These are phyloP conservation scores for Plodia interpunctella DNA, from an alignment of 1,140 invertebrate species.

Conservation along the genomic window DNA sequence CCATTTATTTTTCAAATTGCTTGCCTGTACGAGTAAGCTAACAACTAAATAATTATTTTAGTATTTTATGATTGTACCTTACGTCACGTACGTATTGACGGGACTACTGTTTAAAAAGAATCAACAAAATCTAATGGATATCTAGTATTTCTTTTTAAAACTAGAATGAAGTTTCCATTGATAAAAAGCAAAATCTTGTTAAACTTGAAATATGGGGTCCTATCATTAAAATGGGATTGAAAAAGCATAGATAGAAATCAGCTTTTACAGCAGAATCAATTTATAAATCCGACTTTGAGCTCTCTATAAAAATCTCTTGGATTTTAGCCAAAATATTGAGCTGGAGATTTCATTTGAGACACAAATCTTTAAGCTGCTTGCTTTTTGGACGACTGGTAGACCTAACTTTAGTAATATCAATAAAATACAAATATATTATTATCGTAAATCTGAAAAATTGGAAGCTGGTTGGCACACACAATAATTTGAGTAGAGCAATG, in stretches of 20 bases:
- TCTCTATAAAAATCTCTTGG: conserved; percentile 5
- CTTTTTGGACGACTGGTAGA: background rate
- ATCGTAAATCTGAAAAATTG: too few species aligned
- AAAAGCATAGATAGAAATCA: conserved; percentile 9
- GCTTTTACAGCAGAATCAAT: conserved; percentile 8
- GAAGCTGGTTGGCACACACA: too few species aligned
- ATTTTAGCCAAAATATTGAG: conserved; percentile 8
- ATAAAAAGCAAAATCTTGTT: background rate
- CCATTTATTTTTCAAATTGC: too few species aligned
- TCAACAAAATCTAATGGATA: too few species aligned
- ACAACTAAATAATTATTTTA: too few species aligned
- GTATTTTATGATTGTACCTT: too few species aligned
- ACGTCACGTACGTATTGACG: too few species aligned
- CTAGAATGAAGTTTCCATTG: background rate
- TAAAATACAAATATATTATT: too few species aligned
- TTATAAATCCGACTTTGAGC: background rate
- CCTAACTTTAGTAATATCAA: too few species aligned
- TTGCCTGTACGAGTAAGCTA: too few species aligned
- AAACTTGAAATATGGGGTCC: conserved; percentile 5
- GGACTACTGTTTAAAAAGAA: too few species aligned
- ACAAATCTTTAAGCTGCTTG: background rate
- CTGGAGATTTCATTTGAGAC: background rate
- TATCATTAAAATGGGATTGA: conserved; percentile 9
- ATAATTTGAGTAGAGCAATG: too few species aligned
- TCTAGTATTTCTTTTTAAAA: background rate